phyloP scores from a whole-genome alignment of 2,888 invertebrate genomes.

The Cistogaster globosa region DNA sequence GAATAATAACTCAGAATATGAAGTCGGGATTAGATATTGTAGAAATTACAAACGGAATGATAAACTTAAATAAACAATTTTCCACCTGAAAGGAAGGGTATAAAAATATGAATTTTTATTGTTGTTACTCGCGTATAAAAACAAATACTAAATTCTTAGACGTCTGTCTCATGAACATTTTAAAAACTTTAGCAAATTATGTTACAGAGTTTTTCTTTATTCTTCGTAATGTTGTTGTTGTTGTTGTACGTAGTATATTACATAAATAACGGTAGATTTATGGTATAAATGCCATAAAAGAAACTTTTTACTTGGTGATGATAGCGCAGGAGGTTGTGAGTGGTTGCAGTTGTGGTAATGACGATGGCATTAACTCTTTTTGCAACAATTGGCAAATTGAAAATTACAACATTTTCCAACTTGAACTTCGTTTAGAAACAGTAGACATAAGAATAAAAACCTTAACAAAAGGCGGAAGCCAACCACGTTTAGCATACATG shows the following conservation, averaged over 20 bases:
- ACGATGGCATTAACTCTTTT: slow-evolving; percentile 35
- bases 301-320: slow-evolving; percentile 21
- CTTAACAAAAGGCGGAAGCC: slow-evolving; percentile 63
- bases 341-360: slow-evolving; percentile 26
- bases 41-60: neutral
- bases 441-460: neutral
- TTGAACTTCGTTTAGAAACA: slow-evolving; percentile 19
- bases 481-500: slow-evolving; percentile 56
- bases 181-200: slow-evolving; percentile 55
- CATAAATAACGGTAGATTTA: slow-evolving; percentile 70
- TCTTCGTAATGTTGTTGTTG: neutral
- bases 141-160: slow-evolving; percentile 39
- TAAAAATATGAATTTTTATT: slow-evolving; percentile 11
- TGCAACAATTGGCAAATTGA: slow-evolving; percentile 69
- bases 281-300: slow-evolving; percentile 59
- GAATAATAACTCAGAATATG: too few relatives aligned
- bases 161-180: slow-evolving; percentile 47
- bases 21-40: too few relatives aligned
- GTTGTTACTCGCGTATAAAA: neutral
- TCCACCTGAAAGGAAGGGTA: too few relatives aligned
- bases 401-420: slow-evolving; percentile 52
- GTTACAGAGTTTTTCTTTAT: slow-evolving; percentile 40
- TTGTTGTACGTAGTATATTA: slow-evolving; percentile 46
- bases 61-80: too few relatives aligned
- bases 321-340: slow-evolving; percentile 1